phyloP scores from a whole-genome alignment of 1,140 invertebrate species.

The Drosophila biarmipes region DNA sequence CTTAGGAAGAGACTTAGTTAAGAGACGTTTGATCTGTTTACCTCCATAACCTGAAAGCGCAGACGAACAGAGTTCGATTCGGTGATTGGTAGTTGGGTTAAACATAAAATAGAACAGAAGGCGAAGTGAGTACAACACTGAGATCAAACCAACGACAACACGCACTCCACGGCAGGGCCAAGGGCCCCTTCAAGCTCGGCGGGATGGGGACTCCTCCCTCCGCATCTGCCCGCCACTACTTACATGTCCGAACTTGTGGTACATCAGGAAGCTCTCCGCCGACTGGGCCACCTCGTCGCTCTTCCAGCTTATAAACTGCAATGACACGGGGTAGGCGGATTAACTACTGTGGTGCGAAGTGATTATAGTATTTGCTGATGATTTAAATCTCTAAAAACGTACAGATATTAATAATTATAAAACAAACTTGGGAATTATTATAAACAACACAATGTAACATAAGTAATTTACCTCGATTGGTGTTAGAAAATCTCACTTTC shows the following conservation, averaged over 20 bases:
- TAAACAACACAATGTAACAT: no score
- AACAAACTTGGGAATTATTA: no score
- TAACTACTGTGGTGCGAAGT: slow-evolving; percentile 11
- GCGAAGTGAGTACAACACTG: slow-evolving; percentile 64
- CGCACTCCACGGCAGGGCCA: slow-evolving; percentile 31
- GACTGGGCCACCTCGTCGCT: slow-evolving; percentile 90
- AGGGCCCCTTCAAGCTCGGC: slow-evolving; percentile 1
- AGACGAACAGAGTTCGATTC: slow-evolving; percentile 51
- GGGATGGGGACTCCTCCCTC: background rate
- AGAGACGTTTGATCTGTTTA: slow-evolving; percentile 59
- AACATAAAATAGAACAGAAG: slow-evolving; percentile 78
- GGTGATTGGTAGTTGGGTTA: slow-evolving; percentile 41
- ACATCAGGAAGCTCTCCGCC: slow-evolving; percentile 93
- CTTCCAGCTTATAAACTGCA: slow-evolving; percentile 91
- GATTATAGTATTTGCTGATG: no score
- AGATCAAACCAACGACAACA: slow-evolving; percentile 56
- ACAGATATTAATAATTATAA: no score
- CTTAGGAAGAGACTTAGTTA: slow-evolving; percentile 46
- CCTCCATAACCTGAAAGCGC: slow-evolving; percentile 72
- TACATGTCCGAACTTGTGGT: slow-evolving; percentile 96
- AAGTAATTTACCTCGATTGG: no score
- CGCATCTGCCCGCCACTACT: slow-evolving; percentile 84
- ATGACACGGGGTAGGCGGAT: slow-evolving; percentile 23
- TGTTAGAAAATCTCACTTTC: no score
- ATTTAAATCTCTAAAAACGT: no score